These are phyloP conservation scores for Drosophila melanogaster DNA, from an alignment of 1,140 invertebrate species.

Conservation along the genomic window DNA sequence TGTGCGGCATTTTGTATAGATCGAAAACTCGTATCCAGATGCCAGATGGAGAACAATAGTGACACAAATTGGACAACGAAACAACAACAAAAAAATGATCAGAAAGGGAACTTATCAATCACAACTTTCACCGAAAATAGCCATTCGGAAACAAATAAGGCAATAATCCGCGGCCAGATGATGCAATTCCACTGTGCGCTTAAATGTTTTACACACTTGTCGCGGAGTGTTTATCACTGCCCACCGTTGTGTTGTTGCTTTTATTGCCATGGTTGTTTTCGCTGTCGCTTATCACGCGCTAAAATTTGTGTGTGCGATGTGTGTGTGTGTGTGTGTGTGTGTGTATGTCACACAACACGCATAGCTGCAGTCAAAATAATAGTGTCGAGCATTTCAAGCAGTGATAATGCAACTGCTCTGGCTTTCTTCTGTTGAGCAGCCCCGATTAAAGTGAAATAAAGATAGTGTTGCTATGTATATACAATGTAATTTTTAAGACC, in stretches of 20 bases:
- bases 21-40: slow-evolving; percentile 37
- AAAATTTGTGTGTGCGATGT: slow-evolving; percentile 2
- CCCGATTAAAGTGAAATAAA: slow-evolving; percentile 1
- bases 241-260: slow-evolving; percentile 33
- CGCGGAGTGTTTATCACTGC: slow-evolving; percentile 43
- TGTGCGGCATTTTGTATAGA: slow-evolving; percentile 26
- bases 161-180: slow-evolving; percentile 7
- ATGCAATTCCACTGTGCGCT: slow-evolving; percentile 53
- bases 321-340: slow-evolving; percentile 21
- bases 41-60: slow-evolving; percentile 45
- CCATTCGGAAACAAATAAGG: neutral
- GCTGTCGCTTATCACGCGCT: slow-evolving; percentile 18
- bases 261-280: slow-evolving; percentile 22
- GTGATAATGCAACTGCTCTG: slow-evolving; percentile 1
- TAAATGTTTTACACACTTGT: slow-evolving; percentile 52
- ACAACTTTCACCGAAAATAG: slow-evolving; percentile 54
- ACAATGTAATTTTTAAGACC: neutral
- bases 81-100: neutral
- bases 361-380: slow-evolving; percentile 19
- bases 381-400: neutral
- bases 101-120: slow-evolving; percentile 33
- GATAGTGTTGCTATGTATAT: neutral
- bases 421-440: neutral
- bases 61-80: slow-evolving; percentile 36
- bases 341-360: slow-evolving; percentile 13